Base-by-base conservation (phyloP, 2,113 vertebrate genomes). In the Ceuthmochares aereus region DNA sequence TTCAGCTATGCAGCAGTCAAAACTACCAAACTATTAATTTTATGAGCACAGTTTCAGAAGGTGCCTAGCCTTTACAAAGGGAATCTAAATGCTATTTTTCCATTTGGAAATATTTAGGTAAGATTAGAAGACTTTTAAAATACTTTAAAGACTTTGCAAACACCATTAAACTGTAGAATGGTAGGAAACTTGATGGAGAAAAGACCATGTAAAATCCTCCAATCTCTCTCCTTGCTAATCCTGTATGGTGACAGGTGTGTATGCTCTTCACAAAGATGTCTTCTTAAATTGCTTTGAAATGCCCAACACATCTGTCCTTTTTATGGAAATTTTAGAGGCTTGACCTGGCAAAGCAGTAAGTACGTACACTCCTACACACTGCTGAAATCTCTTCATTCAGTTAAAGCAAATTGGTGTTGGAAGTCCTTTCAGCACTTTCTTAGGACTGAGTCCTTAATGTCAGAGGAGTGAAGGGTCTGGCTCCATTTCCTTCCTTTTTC, bases 51-150 rank as follows among this genome's bases (percentile, higher is more conserved):
- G n/a, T 85, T 95, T 83, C 74, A 91, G 77, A 96, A 93, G 90
- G 87, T 96, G 90, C 66, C 81, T 90, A 60, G 89, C 58, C 58
- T 91, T 84, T 85, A 94, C 66, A 93, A 94, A 96, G 92, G 94
- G 94, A 96, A 95, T 76, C 85, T 62, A 79, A 70, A 59, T 73
- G 59, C 47, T 85, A 12, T 84, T 95, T 97, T 94, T 92, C 63
- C 43, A 37, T 63, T 84, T 73, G 89, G 80, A 95, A 94, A 83
- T 66, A 67, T 26, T 70, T 74, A 91, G 69, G 25, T 77, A 62
- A 94, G 86, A 84, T 62, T 73, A 73, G 26, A 42, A 59, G 29
- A 45, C 21, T 64, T 72, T 68, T 83, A 51, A 54, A 83, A 62
- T 58, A 80, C 75, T 55, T 93, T 37, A 32, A 88, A 87, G 47